phyloP scores from a whole-genome alignment of 2,113 vertebrate species.

The Boulengeromyrus knoepffleri region DNA sequence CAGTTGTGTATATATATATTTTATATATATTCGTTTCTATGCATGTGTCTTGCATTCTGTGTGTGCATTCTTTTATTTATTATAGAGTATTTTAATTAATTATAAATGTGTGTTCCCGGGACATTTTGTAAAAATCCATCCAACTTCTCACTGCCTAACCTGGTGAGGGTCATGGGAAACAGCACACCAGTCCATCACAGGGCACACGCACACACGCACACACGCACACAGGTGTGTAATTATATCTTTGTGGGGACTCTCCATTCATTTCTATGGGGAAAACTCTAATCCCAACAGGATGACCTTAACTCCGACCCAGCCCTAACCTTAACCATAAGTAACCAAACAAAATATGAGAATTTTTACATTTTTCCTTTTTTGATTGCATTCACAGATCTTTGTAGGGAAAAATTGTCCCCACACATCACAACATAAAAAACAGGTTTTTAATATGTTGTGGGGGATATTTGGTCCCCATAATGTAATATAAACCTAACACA shows the following conservation, averaged over 20 bases:
- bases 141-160: neutral
- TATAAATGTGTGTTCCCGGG: neutral
- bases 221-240: too few species aligned
- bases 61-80: neutral
- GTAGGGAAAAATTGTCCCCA: neutral
- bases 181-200: neutral
- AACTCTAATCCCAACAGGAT: too few species aligned
- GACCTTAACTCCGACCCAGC: too few species aligned
- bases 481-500: too few species aligned
- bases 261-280: too few species aligned
- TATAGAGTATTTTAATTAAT: neutral
- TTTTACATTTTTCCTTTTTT: too few species aligned
- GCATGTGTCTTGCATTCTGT: neutral
- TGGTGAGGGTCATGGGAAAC: neutral
- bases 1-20: neutral
- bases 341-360: too few species aligned
- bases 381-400: neutral
- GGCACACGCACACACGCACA: neutral
- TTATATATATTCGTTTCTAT: neutral
- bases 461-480: too few species aligned
- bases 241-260: too few species aligned
- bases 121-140: neutral
- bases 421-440: too few species aligned
- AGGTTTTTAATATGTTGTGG: too few species aligned
- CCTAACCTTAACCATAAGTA: too few species aligned